These are phyloP conservation scores for Nymphalis urticae DNA, from an alignment of 2,888 invertebrate species.

Conservation along the genomic window DNA sequence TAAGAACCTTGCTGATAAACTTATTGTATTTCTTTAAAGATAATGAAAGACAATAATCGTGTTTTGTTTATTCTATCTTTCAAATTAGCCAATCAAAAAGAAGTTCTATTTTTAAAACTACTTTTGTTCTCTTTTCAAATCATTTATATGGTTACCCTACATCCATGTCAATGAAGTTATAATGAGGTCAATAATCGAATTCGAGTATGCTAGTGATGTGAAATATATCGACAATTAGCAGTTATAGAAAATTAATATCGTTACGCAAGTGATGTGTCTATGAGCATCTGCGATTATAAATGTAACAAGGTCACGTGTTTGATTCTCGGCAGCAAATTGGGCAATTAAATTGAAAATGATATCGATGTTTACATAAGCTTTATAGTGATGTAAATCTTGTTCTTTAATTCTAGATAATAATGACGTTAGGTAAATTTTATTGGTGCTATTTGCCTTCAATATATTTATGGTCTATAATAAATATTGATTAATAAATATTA, in stretches of 20 bases:
- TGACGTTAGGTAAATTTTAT: too few relatives aligned
- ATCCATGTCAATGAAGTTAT: not conserved
- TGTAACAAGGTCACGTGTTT: constrained; percentile 1
- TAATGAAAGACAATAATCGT: too few relatives aligned
- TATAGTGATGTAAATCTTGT: constrained; percentile 6
- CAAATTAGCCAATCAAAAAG: too few relatives aligned
- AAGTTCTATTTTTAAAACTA: too few relatives aligned
- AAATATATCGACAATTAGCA: not conserved
- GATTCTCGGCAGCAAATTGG: constrained; percentile 2
- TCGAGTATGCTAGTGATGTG: constrained; percentile 10
- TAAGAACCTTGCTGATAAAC: too few relatives aligned
- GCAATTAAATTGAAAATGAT: constrained; percentile 5
- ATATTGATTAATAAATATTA: too few relatives aligned
- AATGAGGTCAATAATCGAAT: constrained; percentile 12
- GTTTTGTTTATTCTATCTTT: too few relatives aligned
- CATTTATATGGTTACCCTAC: constrained; percentile 15
- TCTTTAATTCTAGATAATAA: too few relatives aligned
- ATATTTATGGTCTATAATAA: too few relatives aligned
- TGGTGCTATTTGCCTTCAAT: too few relatives aligned
- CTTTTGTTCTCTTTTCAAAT: too few relatives aligned
- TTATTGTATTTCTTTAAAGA: too few relatives aligned
- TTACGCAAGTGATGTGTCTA: not conserved
- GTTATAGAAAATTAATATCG: not conserved
- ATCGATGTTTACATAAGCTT: constrained; percentile 3
- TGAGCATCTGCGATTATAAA: not conserved